Conservation (phyloP, 2,113 vertebrate species). For the Corythornis cristatus region DNA sequence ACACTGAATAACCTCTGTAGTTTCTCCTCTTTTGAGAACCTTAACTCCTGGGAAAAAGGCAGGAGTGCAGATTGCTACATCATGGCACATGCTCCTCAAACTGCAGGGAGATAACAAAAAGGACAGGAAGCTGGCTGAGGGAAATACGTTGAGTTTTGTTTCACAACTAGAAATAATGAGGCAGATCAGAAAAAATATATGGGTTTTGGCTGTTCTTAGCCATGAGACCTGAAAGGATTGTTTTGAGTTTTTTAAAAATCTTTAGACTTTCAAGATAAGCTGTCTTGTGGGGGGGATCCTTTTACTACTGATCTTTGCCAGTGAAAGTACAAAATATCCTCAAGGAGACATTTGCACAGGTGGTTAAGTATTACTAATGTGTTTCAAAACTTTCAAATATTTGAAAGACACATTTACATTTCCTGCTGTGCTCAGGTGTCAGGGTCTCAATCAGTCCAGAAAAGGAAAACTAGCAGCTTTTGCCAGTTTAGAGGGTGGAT, state of each 20-base stretch:
- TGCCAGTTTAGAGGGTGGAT: rapidly evolving
- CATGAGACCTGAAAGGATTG: background rate
- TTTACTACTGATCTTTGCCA: background rate
- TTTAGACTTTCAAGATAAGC: background rate
- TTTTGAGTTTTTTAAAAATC: background rate
- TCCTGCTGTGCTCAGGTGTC: background rate
- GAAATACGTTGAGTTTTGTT: background rate
- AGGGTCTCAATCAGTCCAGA: background rate
- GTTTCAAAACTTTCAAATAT: background rate
- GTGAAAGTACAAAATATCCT: background rate
- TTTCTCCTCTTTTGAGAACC: constrained; percentile 37
- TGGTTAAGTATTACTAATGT: background rate
- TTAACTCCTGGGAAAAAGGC: constrained; percentile 43
- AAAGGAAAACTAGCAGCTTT: background rate
- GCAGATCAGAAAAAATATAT: background rate
- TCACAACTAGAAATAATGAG: background rate
- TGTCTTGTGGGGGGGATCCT: background rate
- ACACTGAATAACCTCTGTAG: background rate
- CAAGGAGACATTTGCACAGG: background rate
- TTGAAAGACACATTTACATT: background rate
- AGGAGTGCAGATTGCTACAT: constrained; percentile 37
- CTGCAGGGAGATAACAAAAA: background rate
- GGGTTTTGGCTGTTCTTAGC: background rate
- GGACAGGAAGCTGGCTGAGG: background rate
- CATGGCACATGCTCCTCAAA: background rate